Evolutionary conservation across 2,113 vertebrate genomes (phyloP), one percentile per base, ranked within the genome.

Genomic region (Prionailurus viverrinus): DNA sequence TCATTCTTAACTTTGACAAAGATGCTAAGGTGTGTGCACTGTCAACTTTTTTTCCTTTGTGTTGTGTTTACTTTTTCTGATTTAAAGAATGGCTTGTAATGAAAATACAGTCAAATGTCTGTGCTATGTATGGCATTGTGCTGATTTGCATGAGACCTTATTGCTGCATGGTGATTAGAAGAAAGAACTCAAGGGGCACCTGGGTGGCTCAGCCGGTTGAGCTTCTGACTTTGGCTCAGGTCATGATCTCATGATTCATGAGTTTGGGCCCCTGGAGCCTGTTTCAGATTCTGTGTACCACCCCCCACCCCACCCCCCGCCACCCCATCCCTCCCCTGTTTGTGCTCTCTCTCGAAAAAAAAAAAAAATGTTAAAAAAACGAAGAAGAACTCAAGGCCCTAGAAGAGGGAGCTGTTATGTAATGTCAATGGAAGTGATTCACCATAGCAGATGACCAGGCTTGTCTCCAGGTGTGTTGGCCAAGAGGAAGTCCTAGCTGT

Each of bases 1-100:
- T 69, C 71, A 53, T 91, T n/a, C n/a, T 90, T 74, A 86, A 95
- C 33, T 68, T 97, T 85, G n/a, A 58, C 71, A 66, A 93, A 79
- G 81, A 78, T 87, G 45, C 1, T 25, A 58, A 91, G 11, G n/a
- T 2, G 9, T 87, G 5, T 31, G 2, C 33, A 51, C 66, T 73
- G 25, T 41, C 45, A 87, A 82, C 14, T 5, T 65, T 83, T 94
- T 94, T 79, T 96, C 73, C 63, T 95, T 48, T 65, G 23, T 71
- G 19, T 82, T 76, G 4, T 41, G 2, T 89, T 93, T 80, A 61
- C 3, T 79, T 89, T 85, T 81, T 89, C 11, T 83, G 9, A 83
- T 80, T 90, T 94, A 76, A 85, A 76, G 16, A 69, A 63, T 55
- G 16, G 2, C 58, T 93, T 87, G 21, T 69, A 63, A 58, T 36